Conservation (phyloP, 2,113 vertebrate genomes). For the cat (Felis catus) region DNA sequence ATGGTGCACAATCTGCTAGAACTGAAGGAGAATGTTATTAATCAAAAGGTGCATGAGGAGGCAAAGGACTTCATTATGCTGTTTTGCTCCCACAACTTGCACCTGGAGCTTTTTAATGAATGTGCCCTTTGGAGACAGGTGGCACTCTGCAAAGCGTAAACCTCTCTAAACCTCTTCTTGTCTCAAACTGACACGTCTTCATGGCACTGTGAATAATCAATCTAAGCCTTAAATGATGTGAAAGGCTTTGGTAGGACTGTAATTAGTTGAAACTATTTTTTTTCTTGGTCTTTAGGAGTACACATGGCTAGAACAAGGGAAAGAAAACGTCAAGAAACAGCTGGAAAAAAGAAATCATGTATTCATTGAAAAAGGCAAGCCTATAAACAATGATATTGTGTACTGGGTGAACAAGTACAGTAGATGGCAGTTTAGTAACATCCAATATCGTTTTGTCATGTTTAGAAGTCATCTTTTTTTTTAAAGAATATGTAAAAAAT, state of each 20-base stretch:
- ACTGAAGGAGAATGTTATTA: slow-evolving; percentile 61
- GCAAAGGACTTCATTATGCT: slow-evolving; percentile 54
- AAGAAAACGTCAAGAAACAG: slow-evolving; percentile 45
- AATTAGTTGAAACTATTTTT: slow-evolving; percentile 13
- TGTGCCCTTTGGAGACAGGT: slow-evolving; percentile 23
- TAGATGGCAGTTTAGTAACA: slow-evolving; percentile 83
- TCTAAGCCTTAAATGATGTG: slow-evolving; percentile 40
- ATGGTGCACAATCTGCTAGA: slow-evolving; percentile 1
- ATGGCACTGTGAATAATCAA: slow-evolving; percentile 47
- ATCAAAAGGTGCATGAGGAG: slow-evolving; percentile 45
- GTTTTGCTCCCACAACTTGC: slow-evolving; percentile 18
- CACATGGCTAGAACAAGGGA: neutral
- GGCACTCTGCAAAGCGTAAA: slow-evolving; percentile 40
- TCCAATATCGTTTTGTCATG: neutral
- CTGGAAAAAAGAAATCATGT: neutral
- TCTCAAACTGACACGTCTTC: neutral
- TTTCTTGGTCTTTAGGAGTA: neutral
- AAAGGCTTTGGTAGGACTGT: neutral
- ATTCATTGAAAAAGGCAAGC: neutral
- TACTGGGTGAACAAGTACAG: slow-evolving; percentile 21
- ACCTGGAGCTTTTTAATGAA: slow-evolving; percentile 17
- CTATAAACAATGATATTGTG: neutral
- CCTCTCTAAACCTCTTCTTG: slow-evolving; percentile 52
- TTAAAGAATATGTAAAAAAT: slow-evolving; percentile 31
- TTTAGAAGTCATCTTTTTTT: neutral